Conservation (phyloP, 2,797 vertebrate species). For the Argya squamiceps region DNA sequence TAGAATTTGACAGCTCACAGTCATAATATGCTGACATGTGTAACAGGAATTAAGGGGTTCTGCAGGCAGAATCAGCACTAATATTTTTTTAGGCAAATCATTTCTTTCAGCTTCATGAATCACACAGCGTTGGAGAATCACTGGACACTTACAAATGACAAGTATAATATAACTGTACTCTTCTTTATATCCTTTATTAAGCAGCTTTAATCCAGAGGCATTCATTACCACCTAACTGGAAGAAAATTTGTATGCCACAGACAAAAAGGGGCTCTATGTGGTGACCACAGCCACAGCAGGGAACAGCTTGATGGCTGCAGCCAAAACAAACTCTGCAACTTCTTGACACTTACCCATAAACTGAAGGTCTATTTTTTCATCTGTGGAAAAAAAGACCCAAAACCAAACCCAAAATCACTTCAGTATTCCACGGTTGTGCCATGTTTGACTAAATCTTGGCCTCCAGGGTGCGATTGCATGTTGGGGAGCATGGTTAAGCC, state of each 20-base stretch:
- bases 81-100: slow-evolving; percentile 69
- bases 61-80: slow-evolving; percentile 45
- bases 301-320: not conserved
- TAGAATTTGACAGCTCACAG: slow-evolving; percentile 75
- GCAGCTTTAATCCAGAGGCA: slow-evolving; percentile 18
- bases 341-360: not conserved
- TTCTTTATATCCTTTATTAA: slow-evolving; percentile 30
- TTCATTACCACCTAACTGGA: slow-evolving; percentile 30
- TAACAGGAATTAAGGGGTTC: slow-evolving; percentile 72
- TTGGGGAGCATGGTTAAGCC: no score
- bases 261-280: not conserved
- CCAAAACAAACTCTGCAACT: not conserved
- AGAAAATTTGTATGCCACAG: not conserved
- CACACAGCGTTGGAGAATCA: not conserved
- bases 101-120: slow-evolving; percentile 68
- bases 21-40: slow-evolving; percentile 76
- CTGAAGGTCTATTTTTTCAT: not conserved
- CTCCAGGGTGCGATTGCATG: not conserved
- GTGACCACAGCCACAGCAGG: not conserved
- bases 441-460: not conserved
- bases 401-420: not conserved
- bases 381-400: not conserved
- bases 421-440: not conserved
- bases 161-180: not conserved
- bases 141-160: slow-evolving; percentile 68